Conservation (phyloP, 2,888 invertebrate species). For the Heteromurus nitidus region DNA sequence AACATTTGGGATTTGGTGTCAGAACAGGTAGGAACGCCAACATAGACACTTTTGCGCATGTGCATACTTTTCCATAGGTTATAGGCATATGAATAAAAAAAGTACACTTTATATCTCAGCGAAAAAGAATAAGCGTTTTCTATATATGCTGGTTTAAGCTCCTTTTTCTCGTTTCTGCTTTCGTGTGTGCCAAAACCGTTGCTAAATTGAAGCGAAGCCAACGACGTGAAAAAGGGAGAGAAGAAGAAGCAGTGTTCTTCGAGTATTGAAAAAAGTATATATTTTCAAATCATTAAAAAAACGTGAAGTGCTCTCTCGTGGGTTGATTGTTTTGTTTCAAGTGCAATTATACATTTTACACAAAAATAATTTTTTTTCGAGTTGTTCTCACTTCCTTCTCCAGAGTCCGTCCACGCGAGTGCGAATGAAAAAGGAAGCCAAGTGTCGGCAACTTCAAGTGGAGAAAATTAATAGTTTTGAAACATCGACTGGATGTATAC, state of each 20-base stretch:
- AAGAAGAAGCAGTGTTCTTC: too few species aligned
- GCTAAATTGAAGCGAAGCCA: background rate
- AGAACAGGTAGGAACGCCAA: constrained; percentile 64
- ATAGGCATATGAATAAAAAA: too few species aligned
- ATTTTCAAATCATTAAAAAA: background rate
- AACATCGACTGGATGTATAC: background rate
- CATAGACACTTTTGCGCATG: too few species aligned
- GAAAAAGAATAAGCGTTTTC: too few species aligned
- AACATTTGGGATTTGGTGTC: constrained; percentile 73
- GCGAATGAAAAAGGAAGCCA: too few species aligned
- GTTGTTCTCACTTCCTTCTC: constrained; percentile 16
- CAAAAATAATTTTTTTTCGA: constrained; percentile 32
- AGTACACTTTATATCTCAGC: too few species aligned
- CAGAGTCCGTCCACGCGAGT: too few species aligned
- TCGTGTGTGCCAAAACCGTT: constrained; percentile 47
- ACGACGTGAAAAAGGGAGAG: too few species aligned
- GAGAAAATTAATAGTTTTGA: too few species aligned
- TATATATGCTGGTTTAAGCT: too few species aligned
- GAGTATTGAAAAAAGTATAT: background rate
- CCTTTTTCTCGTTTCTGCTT: too few species aligned
- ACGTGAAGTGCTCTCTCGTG: background rate
- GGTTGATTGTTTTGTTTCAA: background rate
- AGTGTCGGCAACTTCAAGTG: too few species aligned
- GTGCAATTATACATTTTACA: background rate
- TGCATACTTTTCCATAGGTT: background rate